Base-by-base conservation (phyloP, 1,140 invertebrate genomes). In the Apis cerana region DNA sequence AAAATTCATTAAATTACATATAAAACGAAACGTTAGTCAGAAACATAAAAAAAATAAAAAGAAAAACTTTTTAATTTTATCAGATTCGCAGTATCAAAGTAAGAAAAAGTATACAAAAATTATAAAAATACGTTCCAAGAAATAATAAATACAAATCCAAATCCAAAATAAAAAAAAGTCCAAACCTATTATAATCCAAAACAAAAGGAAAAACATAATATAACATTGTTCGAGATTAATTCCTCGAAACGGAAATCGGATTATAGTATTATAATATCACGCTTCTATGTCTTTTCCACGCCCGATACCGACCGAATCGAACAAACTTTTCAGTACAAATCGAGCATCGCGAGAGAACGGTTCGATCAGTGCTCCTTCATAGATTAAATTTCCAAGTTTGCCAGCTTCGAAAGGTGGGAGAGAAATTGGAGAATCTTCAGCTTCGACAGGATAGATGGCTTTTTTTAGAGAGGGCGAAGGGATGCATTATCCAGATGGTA, bases 301-400 rank as follows among this genome's bases (percentile, higher is more conserved):
- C 12, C 13, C 13, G 15, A 23, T 17, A 27, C 7, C 13, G 27
- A 27, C 15, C 1, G 17, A 43, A 43, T 43, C 0, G 62, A 17
- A 21, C 17, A 33, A 65, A 43, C 33, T 43, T 27, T 65, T 15
- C 17, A 65, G 17, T 43, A 67, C 33, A 33, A 67, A 67, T n/a
- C 33, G 33, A 43, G 33, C 33, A 43, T 43, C 33, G 33, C 4
- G 4, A 43, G 33, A n/a, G 17, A 4, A 13, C 10, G 61, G 48
- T 75, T 76, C 74, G 61, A 52, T 54, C n/a, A 10, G 74, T 50
- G 61, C 7, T 48, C 52, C 61, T 17, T n/a, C 64, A 33, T 21
- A 69, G 75, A 78, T 78, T 78, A 69, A 78, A 78, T 78, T 78
- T 78, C 75, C 50, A 78, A 78, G 75, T 69, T 67, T 58, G 33